Base-by-base conservation (phyloP, 2,888 invertebrate genomes). In the Leucania comma region DNA sequence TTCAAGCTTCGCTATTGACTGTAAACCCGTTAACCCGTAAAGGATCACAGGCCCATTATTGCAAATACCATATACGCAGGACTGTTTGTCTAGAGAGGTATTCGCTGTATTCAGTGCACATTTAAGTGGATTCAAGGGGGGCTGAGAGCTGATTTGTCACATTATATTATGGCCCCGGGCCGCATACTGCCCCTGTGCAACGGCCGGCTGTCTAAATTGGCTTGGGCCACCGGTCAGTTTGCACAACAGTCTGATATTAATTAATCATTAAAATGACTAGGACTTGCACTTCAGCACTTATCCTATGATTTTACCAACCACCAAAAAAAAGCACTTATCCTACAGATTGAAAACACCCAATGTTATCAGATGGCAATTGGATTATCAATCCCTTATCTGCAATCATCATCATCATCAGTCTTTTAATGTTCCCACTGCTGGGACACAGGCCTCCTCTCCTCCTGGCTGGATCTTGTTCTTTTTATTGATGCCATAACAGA, bases 1-100 rank as follows among this genome's bases (percentile, higher is more conserved):
- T 72, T 67, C 38, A 76, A 64, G 38, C 64, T 42, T n/a, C 12
- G 12, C 63, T 60, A 76, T 75, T 71, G 60, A 64, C 64, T 53
- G 51, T 57, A 48, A 53, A 64, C 14, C 57, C 58, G 24, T 10
- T 46, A 63, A 63, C 48, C 59, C 62, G 32, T 63, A 24, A 59
- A 70, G 59, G 61, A 24, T 50, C 60, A 61, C 20, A 26, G 20
- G 12, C 42, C 12, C 38, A 71, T 65, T 77, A 72, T 65, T 61
- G 38, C 60, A 67, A 78, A 67, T 72, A 72, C 56, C 24, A 57
- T 51, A 63, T 51, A 62, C 46, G 22, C 24, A 17, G 26, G 9
- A 48, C 61, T 60, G 66, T 53, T 70, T 64, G n/a, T 38, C 32
- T 53, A 57, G 51, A 70, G 53, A 67, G 56, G 48, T 42, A 66